Evolutionary conservation across 2,888 invertebrate species (phyloP).

Genomic region (Sinelater perroti): DNA sequence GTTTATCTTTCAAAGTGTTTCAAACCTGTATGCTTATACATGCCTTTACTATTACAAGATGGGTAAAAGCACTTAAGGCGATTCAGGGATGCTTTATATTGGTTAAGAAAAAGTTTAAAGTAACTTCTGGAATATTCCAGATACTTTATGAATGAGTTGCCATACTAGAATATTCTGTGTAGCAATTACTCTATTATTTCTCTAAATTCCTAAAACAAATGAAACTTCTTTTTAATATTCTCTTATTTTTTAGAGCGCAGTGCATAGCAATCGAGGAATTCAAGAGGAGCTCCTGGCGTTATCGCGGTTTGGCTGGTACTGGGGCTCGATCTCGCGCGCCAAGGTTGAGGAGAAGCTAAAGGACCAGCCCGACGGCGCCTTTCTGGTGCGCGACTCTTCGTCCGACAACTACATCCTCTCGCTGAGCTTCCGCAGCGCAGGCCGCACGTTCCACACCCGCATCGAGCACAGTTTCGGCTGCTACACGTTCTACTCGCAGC

Average conservation of each 20-base stretch:
- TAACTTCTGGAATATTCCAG: no score
- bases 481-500: conserved; percentile 60
- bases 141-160: no score
- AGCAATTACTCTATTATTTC: not conserved
- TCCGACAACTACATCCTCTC: conserved; percentile 75
- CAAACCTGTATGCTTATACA: no score
- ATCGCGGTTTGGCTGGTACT: conserved; percentile 76
- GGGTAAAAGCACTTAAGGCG: no score
- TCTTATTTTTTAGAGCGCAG: not conserved
- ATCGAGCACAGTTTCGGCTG: conserved; percentile 75
- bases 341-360: conserved; percentile 76
- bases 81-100: no score
- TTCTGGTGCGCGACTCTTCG: conserved; percentile 81
- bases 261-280: conserved; percentile 34
- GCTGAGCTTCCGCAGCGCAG: conserved; percentile 70
- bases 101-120: no score
- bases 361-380: conserved; percentile 78
- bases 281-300: conserved; percentile 54
- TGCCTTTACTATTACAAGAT: no score
- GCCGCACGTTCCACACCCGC: conserved; percentile 73
- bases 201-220: not conserved
- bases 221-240: not conserved
- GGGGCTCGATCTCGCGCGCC: conserved; percentile 78
- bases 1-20: no score
- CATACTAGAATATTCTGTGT: not conserved